These are phyloP conservation scores for Chrysomallon squamiferum DNA, from an alignment of 1,140 invertebrate genomes.

Conservation along the genomic window DNA sequence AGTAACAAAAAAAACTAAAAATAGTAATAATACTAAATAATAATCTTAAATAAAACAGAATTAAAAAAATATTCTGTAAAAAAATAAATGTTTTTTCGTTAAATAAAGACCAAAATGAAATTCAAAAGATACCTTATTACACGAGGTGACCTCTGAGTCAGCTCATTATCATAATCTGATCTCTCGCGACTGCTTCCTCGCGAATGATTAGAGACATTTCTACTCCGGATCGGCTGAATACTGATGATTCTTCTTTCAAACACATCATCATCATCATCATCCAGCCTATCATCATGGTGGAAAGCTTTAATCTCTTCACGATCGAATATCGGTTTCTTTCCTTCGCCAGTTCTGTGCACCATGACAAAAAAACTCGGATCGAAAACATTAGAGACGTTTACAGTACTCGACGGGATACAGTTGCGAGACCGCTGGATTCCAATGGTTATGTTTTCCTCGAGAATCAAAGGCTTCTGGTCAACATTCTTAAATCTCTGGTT, in stretches of 20 bases:
- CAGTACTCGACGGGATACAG: neutral
- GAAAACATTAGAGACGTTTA: neutral
- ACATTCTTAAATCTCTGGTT: too few species aligned
- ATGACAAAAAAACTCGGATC: neutral
- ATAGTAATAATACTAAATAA: too few species aligned
- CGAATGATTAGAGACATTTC: too few species aligned
- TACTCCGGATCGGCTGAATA: conserved; percentile 3
- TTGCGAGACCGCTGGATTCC: neutral
- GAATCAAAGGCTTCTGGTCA: neutral
- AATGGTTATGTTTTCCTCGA: conserved; percentile 6
- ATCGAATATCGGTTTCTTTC: conserved; percentile 49
- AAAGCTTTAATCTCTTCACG: conserved; percentile 51
- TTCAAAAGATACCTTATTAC: too few species aligned
- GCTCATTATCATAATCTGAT: too few species aligned
- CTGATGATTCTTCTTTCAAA: conserved; percentile 45
- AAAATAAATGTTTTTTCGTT: too few species aligned
- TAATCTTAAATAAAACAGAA: too few species aligned
- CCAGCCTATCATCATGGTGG: conserved; percentile 38
- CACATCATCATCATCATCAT: conserved; percentile 37
- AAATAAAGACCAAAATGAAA: too few species aligned
- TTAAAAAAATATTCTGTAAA: too few species aligned
- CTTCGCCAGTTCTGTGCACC: conserved; percentile 19
- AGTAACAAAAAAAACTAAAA: too few species aligned
- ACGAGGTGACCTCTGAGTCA: too few species aligned
- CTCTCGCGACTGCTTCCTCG: too few species aligned